Evolutionary conservation across 2,888 invertebrate genomes (phyloP).

Genomic region (Conops quadrifasciatus): DNA sequence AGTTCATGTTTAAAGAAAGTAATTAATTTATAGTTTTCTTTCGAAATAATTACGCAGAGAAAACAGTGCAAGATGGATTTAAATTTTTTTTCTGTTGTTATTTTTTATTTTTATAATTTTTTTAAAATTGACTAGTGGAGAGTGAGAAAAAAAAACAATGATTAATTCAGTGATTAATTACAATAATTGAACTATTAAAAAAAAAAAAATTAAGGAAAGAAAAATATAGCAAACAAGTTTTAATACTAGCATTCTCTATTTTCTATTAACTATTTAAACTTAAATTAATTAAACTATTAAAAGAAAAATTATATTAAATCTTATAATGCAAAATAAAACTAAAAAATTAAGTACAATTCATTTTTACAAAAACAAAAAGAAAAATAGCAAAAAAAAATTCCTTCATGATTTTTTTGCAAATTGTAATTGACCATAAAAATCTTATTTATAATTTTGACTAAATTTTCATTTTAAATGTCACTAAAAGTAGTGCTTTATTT

Average conservation of each 20-base stretch:
- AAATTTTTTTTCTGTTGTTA: not conserved
- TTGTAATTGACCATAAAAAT: conserved; percentile 39
- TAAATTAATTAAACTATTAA: conserved; percentile 13
- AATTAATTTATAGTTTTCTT: no score
- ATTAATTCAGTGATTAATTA: no score
- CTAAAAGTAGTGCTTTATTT: conserved; percentile 24
- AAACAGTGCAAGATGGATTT: no score
- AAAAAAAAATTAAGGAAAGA: not conserved
- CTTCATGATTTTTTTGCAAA: no score
- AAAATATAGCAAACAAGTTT: not conserved
- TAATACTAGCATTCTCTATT: not conserved
- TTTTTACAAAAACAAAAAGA: conserved; percentile 23
- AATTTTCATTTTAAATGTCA: conserved; percentile 24
- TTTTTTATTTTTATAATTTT: not conserved
- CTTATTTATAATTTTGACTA: conserved; percentile 11
- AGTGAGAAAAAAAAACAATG: conserved; percentile 8
- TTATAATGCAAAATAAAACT: not conserved
- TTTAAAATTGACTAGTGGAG: conserved; percentile 41
- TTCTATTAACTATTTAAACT: conserved; percentile 25
- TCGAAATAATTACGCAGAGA: no score
- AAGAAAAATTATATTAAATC: conserved; percentile 1
- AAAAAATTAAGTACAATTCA: conserved; percentile 30
- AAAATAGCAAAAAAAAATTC: no score
- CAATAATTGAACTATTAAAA: no score
- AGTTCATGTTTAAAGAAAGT: no score